Evolutionary conservation across 1,140 invertebrate genomes (phyloP).

Genomic region (Mizuhopecten yessoensis): DNA sequence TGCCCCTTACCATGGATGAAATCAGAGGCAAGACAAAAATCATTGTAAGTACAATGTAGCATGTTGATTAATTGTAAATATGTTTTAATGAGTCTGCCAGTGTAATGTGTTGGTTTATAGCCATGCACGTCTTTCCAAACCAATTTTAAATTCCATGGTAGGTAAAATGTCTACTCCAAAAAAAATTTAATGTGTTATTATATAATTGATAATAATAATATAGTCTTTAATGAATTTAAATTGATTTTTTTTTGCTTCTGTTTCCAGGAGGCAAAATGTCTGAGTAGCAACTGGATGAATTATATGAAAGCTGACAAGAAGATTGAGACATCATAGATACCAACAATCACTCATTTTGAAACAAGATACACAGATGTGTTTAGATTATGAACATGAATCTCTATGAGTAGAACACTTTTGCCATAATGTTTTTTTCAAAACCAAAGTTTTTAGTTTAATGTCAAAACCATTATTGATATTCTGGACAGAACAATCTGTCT

Average conservation of each 20-base stretch:
- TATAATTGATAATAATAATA: no score
- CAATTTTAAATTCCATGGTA: no score
- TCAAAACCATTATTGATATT: background rate
- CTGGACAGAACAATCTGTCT: background rate
- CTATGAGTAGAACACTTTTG: background rate
- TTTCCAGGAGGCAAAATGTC: slow-evolving; percentile 74
- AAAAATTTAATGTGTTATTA: no score
- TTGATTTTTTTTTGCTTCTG: slow-evolving; percentile 56
- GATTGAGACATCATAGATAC: background rate
- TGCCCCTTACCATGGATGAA: slow-evolving; percentile 69
- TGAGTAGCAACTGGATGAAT: slow-evolving; percentile 75
- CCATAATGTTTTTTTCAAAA: background rate
- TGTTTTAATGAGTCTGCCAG: no score
- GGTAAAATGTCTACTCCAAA: no score
- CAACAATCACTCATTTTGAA: background rate
- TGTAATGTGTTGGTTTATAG: no score
- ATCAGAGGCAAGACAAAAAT: slow-evolving; percentile 63
- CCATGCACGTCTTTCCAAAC: no score
- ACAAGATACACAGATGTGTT: background rate
- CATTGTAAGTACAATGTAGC: slow-evolving; percentile 61
- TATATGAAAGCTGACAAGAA: slow-evolving; percentile 70
- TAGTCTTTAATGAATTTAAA: no score
- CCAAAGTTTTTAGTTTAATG: background rate
- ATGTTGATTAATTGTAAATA: no score
- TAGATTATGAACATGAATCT: background rate